These are phyloP conservation scores for Sminthurides aquaticus DNA, from an alignment of 2,888 invertebrate genomes.

Conservation along the genomic window DNA sequence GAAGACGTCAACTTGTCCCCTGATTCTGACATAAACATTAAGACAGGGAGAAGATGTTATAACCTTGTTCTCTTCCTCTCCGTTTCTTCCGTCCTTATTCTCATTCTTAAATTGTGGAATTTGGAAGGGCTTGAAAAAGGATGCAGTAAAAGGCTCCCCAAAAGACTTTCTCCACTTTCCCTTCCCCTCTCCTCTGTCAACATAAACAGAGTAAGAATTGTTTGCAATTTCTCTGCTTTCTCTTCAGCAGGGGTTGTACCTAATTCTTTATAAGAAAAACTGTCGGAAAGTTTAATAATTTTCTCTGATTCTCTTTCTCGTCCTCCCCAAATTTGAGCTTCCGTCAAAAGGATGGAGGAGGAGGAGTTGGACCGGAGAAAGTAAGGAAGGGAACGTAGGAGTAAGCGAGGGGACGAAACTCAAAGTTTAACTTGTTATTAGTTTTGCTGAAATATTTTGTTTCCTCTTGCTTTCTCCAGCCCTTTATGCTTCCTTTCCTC, in stretches of 20 bases:
- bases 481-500: too few species aligned
- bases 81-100: neutral
- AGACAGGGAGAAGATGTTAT: neutral
- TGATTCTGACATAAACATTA: neutral
- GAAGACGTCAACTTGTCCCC: neutral
- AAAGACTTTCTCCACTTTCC: neutral
- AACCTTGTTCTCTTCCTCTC: neutral
- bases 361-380: neutral
- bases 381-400: neutral
- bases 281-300: slow-evolving; percentile 6
- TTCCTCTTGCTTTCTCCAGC: too few species aligned
- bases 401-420: neutral
- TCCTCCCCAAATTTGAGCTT: neutral
- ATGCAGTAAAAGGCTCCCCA: too few species aligned
- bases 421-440: slow-evolving; percentile 4
- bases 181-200: neutral
- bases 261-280: slow-evolving; percentile 3
- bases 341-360: neutral
- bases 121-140: too few species aligned
- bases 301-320: neutral
- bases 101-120: too few species aligned
- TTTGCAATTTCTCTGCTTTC: neutral
- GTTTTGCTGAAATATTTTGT: neutral
- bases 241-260: neutral
- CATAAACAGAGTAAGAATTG: neutral